Base-by-base conservation (phyloP, 2,113 vertebrate genomes). In the Hypanus sabinus region DNA sequence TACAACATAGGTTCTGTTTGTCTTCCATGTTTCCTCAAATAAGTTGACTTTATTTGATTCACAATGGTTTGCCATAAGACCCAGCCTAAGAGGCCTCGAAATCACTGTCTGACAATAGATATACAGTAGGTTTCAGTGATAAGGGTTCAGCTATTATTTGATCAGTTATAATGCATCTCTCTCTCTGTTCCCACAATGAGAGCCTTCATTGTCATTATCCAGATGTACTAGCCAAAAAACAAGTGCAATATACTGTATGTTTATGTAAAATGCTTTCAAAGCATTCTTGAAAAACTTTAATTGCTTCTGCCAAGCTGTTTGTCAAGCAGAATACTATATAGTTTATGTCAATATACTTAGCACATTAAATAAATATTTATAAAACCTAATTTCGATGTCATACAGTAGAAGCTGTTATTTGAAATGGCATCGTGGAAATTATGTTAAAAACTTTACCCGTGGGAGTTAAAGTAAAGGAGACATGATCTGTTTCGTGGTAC, bases 311-410 rank as follows among this genome's bases (percentile, higher is more conserved):
- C 60, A 33, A 27, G n/a, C 57, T 33, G 60, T 33, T 65, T 30
- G 33, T 90, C 60, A 65, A 65, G 36, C 60, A 90, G 65, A 33
- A 65, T 65, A 90, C 27, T 33, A n/a, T 33, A 16, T 30, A 90
- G n/a, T n/a, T 62, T 90, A 20, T 90, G 85, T 65, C n/a, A 30
- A 90, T 16, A n/a, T 33, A 65, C 85, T 33, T 33, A 90, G n/a
- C 60, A 33, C 65, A 90, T 90, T 90, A 90, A 90, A 90, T 90
- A 90, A 90, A 33, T 90, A 60, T 90, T 90, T 90, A 60, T 14
- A 65, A 90, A 90, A 60, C 16, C 30, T 90, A 65, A 90, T 90
- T 90, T 90, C 85, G 60, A 65, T 90, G 85, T 33, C 85, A 68
- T 30, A 90, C 30, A 90, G 60, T 90, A 14, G 30, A 33, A 65